Percentiles rank a stretch among this genome's conserved stretches.
phyloP scores from a whole-genome alignment of 1,140 invertebrate genomes.

The Trachymyrmex cornetzi region DNA sequence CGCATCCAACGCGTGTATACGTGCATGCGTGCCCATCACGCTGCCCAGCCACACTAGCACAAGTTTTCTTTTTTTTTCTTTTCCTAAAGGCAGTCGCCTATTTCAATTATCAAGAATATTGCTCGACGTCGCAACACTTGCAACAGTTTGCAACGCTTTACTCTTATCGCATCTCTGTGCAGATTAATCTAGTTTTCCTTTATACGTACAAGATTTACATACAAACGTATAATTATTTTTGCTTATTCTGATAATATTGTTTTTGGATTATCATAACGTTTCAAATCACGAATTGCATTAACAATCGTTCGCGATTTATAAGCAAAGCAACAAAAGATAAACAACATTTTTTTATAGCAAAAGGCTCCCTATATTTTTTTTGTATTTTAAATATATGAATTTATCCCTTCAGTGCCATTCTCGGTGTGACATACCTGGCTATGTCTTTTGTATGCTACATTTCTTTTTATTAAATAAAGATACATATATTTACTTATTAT shows the following conservation, averaged over 20 bases:
- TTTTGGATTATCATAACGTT: background rate
- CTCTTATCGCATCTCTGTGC: background rate
- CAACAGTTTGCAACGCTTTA: background rate
- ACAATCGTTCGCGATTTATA: background rate
- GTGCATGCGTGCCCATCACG: background rate
- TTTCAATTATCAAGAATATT: constrained; percentile 8
- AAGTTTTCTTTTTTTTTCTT: constrained; percentile 9
- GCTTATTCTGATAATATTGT: too few species aligned
- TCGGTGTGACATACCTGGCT: too few species aligned
- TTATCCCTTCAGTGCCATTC: too few species aligned
- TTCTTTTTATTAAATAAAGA: too few species aligned
- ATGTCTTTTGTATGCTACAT: too few species aligned
- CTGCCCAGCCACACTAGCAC: constrained; percentile 27
- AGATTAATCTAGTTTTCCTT: background rate
- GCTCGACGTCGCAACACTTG: background rate
- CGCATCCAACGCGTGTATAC: background rate
- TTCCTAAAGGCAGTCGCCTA: background rate
- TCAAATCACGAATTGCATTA: background rate
- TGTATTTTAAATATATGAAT: background rate
- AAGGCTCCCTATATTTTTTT: background rate
- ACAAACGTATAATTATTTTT: too few species aligned
- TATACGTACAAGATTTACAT: background rate
- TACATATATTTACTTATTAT: too few species aligned
- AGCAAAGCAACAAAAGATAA: background rate
- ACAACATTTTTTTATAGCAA: background rate